A percentile compares a stretch with the other conserved stretches of the same genome.
phyloP scores from a whole-genome alignment of 2,113 vertebrate species.

The Chlorocebus sabaeus region DNA sequence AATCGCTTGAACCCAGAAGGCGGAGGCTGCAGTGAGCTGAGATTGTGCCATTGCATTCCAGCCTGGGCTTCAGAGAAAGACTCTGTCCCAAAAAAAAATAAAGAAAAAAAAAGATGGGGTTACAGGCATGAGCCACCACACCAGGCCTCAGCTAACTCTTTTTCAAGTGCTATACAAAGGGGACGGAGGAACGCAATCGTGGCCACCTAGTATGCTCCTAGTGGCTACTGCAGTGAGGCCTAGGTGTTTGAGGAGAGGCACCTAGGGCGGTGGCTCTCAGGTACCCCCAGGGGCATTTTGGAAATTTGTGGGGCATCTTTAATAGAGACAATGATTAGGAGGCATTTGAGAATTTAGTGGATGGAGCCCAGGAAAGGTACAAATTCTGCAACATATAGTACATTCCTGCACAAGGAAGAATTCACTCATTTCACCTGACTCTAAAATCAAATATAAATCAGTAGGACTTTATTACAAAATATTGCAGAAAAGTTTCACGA shows the following conservation, averaged over 20 bases:
- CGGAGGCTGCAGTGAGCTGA: too few species aligned
- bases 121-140: too few species aligned
- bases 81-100: too few species aligned
- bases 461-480: too few species aligned
- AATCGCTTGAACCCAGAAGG: too few species aligned
- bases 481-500: too few species aligned
- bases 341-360: not conserved
- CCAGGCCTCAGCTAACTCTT: too few species aligned
- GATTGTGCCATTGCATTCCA: too few species aligned
- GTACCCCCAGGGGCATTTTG: not conserved
- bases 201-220: not conserved
- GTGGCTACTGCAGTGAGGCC: not conserved
- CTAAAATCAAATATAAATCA: not conserved
- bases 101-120: too few species aligned
- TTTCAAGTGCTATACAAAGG: not conserved
- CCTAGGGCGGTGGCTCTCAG: not conserved
- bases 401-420: not conserved
- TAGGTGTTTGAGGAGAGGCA: not conserved
- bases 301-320: not conserved
- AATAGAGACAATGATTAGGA: not conserved
- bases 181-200: accelerated
- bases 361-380: not conserved
- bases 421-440: not conserved
- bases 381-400: accelerated
- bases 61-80: too few species aligned